Evolutionary conservation across 1,140 invertebrate genomes (phyloP).

Genomic region (Mactra quadrangularis): DNA sequence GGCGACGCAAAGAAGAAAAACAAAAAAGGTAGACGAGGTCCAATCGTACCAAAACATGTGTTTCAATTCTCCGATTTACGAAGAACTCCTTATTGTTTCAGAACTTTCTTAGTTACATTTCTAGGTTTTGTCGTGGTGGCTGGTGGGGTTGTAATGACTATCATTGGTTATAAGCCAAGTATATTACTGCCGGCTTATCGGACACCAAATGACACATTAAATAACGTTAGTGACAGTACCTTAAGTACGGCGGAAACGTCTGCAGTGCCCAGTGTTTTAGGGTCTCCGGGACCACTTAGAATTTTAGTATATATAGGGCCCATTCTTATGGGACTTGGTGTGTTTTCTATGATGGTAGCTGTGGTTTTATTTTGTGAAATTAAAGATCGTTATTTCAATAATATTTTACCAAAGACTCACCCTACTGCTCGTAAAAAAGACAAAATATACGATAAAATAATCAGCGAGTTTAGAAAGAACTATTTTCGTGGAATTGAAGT

Average conservation of each 20-base stretch:
- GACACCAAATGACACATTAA: constrained; percentile 28
- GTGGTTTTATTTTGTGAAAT: constrained; percentile 80
- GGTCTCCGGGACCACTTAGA: constrained; percentile 54
- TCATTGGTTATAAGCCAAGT: constrained; percentile 58
- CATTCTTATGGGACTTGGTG: constrained; percentile 76
- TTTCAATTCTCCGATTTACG: constrained; percentile 56
- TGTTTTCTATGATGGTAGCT: constrained; percentile 77
- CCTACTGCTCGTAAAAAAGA: constrained; percentile 63
- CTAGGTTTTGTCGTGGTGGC: constrained; percentile 32
- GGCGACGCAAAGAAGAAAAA: constrained; percentile 49
- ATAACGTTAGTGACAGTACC: constrained; percentile 33
- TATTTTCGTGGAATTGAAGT: constrained; percentile 78
- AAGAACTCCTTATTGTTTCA: constrained; percentile 53
- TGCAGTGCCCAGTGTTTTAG: constrained; percentile 39
- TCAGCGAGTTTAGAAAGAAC: constrained; percentile 77
- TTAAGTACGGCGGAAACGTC: not conserved
- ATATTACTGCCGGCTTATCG: constrained; percentile 45
- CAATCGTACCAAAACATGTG: constrained; percentile 49
- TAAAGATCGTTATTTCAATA: constrained; percentile 75
- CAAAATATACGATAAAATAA: constrained; percentile 74
- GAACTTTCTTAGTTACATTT: constrained; percentile 35
- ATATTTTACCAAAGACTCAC: constrained; percentile 68
- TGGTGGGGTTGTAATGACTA: constrained; percentile 54
- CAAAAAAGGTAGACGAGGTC: constrained; percentile 4
- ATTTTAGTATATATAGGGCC: constrained; percentile 75